Conservation (phyloP, 2,888 invertebrate genomes). For the Napeogenes sylphis region DNA sequence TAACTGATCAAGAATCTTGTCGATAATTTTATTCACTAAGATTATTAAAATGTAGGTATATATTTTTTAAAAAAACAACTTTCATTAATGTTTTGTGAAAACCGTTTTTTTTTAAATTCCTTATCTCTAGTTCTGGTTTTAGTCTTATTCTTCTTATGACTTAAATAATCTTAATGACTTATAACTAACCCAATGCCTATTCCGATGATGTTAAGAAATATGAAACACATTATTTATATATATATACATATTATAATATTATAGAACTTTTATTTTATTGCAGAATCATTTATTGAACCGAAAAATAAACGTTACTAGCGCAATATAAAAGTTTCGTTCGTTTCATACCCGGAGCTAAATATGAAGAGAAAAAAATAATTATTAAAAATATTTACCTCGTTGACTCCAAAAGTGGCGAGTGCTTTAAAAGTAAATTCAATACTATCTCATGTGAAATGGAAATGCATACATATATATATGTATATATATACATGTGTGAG, state of each 20-base stretch:
- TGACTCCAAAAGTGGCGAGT: slow-evolving; percentile 19
- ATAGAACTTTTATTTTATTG: not conserved
- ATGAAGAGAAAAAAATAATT: slow-evolving; percentile 13
- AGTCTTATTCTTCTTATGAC: too few relatives aligned
- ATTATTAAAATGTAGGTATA: too few relatives aligned
- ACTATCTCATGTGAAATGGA: slow-evolving; percentile 16
- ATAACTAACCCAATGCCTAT: too few relatives aligned
- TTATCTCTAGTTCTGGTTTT: too few relatives aligned
- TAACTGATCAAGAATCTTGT: too few relatives aligned
- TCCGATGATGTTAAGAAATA: too few relatives aligned
- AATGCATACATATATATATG: slow-evolving; percentile 17
- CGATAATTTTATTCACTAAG: too few relatives aligned
- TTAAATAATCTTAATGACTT: too few relatives aligned
- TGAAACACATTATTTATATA: not conserved
- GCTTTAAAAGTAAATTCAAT: slow-evolving; percentile 19
- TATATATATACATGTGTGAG: slow-evolving; percentile 14
- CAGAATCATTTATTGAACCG: not conserved
- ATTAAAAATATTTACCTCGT: slow-evolving; percentile 26
- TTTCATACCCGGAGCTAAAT: not conserved
- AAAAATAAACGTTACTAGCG: slow-evolving; percentile 1
- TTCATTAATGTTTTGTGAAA: too few relatives aligned
- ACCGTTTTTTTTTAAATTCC: too few relatives aligned
- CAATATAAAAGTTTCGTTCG: slow-evolving; percentile 1
- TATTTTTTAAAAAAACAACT: too few relatives aligned
- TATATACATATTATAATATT: too few relatives aligned